Conservation (phyloP, 2,797 vertebrate species). For the Lerista edwardsae region DNA sequence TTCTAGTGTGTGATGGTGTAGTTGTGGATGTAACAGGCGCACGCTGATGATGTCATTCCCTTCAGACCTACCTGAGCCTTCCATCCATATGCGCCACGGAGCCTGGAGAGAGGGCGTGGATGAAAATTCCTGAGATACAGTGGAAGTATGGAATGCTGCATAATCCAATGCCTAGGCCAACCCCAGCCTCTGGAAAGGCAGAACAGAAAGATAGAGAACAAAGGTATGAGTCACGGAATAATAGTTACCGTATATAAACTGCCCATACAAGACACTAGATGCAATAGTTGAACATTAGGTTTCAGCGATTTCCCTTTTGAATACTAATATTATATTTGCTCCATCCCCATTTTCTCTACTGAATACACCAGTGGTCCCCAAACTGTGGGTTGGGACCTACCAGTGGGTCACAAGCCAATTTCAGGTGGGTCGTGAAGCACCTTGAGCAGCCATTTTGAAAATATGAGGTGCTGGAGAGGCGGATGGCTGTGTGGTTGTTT, state of each 20-base stretch:
- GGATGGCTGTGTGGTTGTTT: too few relatives aligned
- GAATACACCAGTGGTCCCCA: not conserved
- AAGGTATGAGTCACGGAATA: not conserved
- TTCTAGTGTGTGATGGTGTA: too few relatives aligned
- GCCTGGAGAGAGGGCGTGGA: constrained; percentile 92
- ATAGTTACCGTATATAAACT: too few relatives aligned
- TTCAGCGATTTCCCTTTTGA: not conserved
- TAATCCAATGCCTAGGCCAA: constrained; percentile 92
- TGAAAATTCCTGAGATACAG: constrained; percentile 88
- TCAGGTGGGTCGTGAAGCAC: too few relatives aligned
- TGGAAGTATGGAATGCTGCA: constrained; percentile 88
- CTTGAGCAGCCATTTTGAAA: too few relatives aligned
- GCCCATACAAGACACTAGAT: too few relatives aligned
- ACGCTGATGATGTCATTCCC: not conserved
- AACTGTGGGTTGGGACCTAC: too few relatives aligned
- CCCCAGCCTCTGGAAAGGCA: constrained; percentile 84
- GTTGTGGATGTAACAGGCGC: not conserved
- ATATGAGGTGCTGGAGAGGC: too few relatives aligned
- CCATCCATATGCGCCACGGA: constrained; percentile 94
- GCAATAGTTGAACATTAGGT: not conserved
- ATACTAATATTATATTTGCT: not conserved
- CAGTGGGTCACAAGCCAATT: too few relatives aligned
- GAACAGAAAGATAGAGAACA: not conserved
- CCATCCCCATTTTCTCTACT: not conserved
- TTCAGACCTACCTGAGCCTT: constrained; percentile 82